Base-by-base conservation (phyloP, 2,113 vertebrate species). In the Rhineura floridana region DNA sequence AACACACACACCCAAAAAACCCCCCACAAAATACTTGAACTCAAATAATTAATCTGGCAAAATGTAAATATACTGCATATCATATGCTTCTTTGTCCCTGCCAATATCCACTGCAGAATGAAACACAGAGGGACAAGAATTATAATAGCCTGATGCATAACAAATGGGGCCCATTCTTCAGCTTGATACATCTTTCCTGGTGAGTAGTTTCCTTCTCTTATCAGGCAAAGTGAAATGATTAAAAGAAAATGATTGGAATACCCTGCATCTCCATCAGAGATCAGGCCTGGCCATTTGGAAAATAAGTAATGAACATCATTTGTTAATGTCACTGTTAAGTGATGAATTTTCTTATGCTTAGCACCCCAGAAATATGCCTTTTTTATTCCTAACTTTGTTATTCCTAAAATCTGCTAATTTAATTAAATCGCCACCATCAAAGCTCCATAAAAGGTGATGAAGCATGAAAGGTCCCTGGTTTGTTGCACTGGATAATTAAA, bases 371-470 rank as follows among this genome's bases (percentile, higher is more conserved):
- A 70, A 93, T 90, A 87, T 93, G 95, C 93, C 89, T 59, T 91
- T 91, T 91, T 91, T 81, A 84, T 87, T 94, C 92, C 75, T 87
- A 87, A 2, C 3, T 90, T 95, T 94, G 89, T 91, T 93, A 90
- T 93, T 87, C n/a, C n/a, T n/a, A n/a, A 91, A 89, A 93, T 92
- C 91, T 92, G 90, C 90, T 96, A 95, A 95, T 97, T 95, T 97
- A 98, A 98, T 98, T 97, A 97, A 95, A 97, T 97, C 93, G 94
- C 91, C 93, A 9, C 89, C 96, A 90, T 91, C 92, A 93, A 94
- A 95, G 94, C 95, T 90, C 94, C 70, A 91, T 97, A 97, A 97
- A 95, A 95, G 95, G 93, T 91, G 95, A 95, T 82, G 88, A 94
- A 92, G 93, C 90, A 0, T 95, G 94, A 94, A 94, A 89, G 94